Evolutionary conservation across 2,888 invertebrate species (phyloP).

Genomic region (Flexamia atlantica): DNA sequence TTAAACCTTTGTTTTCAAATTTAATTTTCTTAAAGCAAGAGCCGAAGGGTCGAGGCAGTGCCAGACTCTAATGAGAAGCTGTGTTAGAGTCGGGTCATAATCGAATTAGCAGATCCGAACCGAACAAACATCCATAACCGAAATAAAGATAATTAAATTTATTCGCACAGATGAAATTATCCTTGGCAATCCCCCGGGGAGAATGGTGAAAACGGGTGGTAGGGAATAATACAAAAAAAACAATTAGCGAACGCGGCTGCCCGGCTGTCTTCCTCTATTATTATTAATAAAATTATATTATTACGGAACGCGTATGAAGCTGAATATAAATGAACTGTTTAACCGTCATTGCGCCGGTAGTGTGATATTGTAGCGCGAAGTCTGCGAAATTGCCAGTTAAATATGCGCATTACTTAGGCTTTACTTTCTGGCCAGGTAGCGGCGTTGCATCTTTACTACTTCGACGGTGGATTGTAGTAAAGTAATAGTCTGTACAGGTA

Average conservation of each 20-base stretch:
- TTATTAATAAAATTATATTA: slow-evolving; percentile 58
- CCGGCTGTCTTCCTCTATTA: slow-evolving; percentile 30
- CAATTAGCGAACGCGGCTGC: slow-evolving; percentile 44
- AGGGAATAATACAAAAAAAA: slow-evolving; percentile 59
- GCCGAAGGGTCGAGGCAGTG: slow-evolving; percentile 14
- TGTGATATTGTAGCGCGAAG: slow-evolving; percentile 30
- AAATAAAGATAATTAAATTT: slow-evolving; percentile 67
- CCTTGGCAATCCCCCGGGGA: slow-evolving; percentile 55
- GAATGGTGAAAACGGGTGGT: slow-evolving; percentile 45
- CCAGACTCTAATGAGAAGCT: slow-evolving; percentile 40
- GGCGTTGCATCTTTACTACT: background rate
- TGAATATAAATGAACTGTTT: slow-evolving; percentile 53
- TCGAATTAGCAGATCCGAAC: slow-evolving; percentile 64
- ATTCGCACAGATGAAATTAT: slow-evolving; percentile 62
- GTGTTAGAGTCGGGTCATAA: slow-evolving; percentile 49
- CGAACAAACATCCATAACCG: slow-evolving; percentile 65
- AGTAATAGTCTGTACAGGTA: too few relatives aligned
- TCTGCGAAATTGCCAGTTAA: slow-evolving; percentile 47
- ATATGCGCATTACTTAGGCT: slow-evolving; percentile 55
- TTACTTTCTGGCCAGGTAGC: slow-evolving; percentile 20
- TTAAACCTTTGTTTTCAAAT: background rate
- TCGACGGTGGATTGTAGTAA: background rate
- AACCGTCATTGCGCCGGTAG: slow-evolving; percentile 34
- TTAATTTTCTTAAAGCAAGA: slow-evolving; percentile 23
- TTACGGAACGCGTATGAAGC: slow-evolving; percentile 30